phyloP scores from a whole-genome alignment of 2,888 invertebrate genomes.

The Tipula confusa region DNA sequence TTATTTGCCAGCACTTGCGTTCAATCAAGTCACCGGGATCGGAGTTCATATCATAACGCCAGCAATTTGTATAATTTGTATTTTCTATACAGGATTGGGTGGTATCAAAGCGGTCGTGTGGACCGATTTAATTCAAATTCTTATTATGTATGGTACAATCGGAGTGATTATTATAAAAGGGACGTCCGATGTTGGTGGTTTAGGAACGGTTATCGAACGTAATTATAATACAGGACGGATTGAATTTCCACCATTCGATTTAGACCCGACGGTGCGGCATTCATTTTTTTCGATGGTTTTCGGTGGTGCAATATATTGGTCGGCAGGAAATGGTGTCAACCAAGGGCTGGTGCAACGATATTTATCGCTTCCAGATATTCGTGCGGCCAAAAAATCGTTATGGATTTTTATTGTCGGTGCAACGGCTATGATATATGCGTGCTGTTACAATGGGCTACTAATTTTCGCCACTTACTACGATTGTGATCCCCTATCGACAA shows the following conservation, averaged over 20 bases:
- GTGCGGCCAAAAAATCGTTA: slow-evolving; percentile 65
- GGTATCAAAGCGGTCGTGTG: slow-evolving; percentile 77
- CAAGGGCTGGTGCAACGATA: slow-evolving; percentile 84
- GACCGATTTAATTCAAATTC: slow-evolving; percentile 76
- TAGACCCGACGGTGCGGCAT: slow-evolving; percentile 71
- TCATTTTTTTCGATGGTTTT: slow-evolving; percentile 71
- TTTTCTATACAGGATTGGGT: slow-evolving; percentile 82
- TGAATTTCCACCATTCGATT: slow-evolving; percentile 59
- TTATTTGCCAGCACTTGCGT: slow-evolving; percentile 52
- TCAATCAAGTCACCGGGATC: slow-evolving; percentile 56
- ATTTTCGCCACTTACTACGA: slow-evolving; percentile 70
- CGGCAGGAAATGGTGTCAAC: slow-evolving; percentile 72
- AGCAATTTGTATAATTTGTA: slow-evolving; percentile 70
- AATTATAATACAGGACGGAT: slow-evolving; percentile 66
- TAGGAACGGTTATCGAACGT: slow-evolving; percentile 59
- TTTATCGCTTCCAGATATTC: slow-evolving; percentile 66
- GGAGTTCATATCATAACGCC: slow-evolving; percentile 70
- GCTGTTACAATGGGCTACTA: slow-evolving; percentile 62
- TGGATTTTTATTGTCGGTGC: slow-evolving; percentile 62
- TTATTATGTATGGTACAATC: slow-evolving; percentile 71
- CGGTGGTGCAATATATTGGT: slow-evolving; percentile 72
- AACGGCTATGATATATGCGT: neutral
- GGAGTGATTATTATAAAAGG: slow-evolving; percentile 69
- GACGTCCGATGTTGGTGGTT: slow-evolving; percentile 66
- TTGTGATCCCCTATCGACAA: slow-evolving; percentile 75